These are phyloP conservation scores for Antechinus flavipes DNA, from an alignment of 2,113 vertebrate genomes.

Conservation along the genomic window DNA sequence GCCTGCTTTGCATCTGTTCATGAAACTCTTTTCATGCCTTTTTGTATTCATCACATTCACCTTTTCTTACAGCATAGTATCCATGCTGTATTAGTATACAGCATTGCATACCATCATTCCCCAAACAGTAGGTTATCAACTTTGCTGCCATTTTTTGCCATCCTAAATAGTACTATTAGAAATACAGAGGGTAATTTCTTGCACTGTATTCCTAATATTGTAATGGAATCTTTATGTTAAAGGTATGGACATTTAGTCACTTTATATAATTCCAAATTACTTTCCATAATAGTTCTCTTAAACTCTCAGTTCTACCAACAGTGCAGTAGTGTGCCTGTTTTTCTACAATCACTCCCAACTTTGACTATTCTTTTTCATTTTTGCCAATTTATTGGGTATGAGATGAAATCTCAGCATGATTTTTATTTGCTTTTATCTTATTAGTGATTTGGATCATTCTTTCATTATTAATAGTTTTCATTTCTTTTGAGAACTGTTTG, in stretches of 20 bases:
- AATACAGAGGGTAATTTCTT: neutral
- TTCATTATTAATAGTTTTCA: neutral
- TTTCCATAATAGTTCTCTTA: neutral
- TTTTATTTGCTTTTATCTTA: neutral
- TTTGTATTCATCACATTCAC: neutral
- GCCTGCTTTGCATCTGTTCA: neutral
- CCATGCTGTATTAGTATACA: neutral
- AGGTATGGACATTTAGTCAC: neutral
- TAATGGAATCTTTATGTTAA: neutral
- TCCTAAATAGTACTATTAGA: neutral
- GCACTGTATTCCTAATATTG: neutral
- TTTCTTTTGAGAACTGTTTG: neutral
- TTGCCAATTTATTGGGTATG: neutral
- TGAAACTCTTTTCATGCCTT: neutral
- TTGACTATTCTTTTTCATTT: neutral
- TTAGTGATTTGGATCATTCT: neutral
- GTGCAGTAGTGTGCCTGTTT: neutral
- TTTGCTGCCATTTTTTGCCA: neutral
- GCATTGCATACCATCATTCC: neutral
- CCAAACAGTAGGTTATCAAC: no score
- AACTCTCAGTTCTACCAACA: neutral
- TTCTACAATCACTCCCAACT: neutral
- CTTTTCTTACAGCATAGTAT: conserved; percentile 10
- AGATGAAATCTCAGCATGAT: neutral
- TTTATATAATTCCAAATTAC: neutral